phyloP scores from a whole-genome alignment of 92 coral and sea anemone genomes.

The Zoanthus gigantus region DNA sequence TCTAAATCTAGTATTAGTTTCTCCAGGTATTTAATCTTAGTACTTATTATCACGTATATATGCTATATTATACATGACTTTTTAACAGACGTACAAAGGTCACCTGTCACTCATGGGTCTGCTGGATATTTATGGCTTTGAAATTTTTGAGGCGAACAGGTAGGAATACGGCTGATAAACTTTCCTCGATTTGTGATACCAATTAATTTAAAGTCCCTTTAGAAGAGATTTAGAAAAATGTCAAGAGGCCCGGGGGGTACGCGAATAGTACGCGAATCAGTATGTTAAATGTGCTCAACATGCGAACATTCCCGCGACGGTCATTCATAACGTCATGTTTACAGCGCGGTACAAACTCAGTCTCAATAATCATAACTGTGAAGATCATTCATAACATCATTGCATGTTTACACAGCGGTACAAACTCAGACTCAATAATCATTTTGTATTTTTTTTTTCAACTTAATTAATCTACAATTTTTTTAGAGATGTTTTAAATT shows the following conservation, averaged over 20 bases:
- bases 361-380: no score
- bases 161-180: slow-evolving; percentile 3
- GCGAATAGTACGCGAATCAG: no score
- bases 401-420: neutral
- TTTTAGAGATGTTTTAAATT: neutral
- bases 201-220: no score
- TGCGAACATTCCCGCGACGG: no score
- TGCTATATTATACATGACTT: neutral
- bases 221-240: no score
- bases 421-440: neutral
- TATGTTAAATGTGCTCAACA: no score
- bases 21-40: no score
- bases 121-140: slow-evolving; percentile 99
- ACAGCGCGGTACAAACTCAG: no score
- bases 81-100: slow-evolving; percentile 77
- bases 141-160: slow-evolving; percentile 95
- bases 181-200: neutral
- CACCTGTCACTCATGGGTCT: slow-evolving; percentile 90
- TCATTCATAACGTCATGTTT: no score
- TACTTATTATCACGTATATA: neutral
- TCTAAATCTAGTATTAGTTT: no score
- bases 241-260: no score
- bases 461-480: neutral
- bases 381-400: no score
- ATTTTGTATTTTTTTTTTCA: neutral